Evolutionary conservation across 2,888 invertebrate genomes (phyloP).

Genomic region (Macrosoma leucophasiata): DNA sequence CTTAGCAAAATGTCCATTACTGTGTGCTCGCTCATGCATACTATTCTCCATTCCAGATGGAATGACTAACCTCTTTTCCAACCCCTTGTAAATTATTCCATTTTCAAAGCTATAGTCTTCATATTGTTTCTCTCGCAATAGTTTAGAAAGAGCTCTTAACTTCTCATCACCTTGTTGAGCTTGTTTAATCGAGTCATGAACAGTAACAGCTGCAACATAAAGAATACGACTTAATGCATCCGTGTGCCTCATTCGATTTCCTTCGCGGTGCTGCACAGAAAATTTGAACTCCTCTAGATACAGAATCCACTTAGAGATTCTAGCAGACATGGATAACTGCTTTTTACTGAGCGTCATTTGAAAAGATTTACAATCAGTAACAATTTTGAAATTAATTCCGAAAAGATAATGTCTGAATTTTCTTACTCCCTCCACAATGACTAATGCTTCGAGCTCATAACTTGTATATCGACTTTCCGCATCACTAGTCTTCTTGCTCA

Average conservation of each 20-base stretch:
- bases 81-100: constrained; percentile 26
- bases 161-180: no score
- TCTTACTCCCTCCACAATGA: constrained; percentile 25
- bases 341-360: constrained; percentile 15
- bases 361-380: constrained; percentile 21
- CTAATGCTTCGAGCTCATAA: constrained; percentile 29
- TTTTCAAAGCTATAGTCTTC: constrained; percentile 25
- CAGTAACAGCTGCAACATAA: no score
- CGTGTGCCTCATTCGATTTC: no score
- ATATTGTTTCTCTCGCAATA: no score
- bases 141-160: no score
- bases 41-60: constrained; percentile 36
- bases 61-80: constrained; percentile 26
- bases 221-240: no score
- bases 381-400: constrained; percentile 26
- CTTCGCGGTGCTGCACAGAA: no score
- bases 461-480: constrained; percentile 25
- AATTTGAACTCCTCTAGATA: no score
- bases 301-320: no score
- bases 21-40: constrained; percentile 34
- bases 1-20: constrained; percentile 35
- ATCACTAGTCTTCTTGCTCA: constrained; percentile 22
- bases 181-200: no score
- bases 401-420: constrained; percentile 28
- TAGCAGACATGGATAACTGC: no score